Conservation (phyloP, 1,140 invertebrate species). For the Ips typographus region DNA sequence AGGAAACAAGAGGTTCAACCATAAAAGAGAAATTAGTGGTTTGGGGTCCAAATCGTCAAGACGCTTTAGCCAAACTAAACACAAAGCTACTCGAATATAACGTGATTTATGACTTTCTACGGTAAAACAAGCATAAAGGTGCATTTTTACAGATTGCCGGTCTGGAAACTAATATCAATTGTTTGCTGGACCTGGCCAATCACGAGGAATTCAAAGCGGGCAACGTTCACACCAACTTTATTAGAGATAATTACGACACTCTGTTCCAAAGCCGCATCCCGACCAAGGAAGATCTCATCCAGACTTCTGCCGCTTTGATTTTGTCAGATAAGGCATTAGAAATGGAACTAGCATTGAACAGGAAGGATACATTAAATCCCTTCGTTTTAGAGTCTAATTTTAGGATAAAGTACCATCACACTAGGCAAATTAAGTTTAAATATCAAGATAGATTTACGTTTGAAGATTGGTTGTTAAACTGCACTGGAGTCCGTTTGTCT, state of each 20-base stretch:
- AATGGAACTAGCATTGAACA: conserved; percentile 46
- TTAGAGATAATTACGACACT: conserved; percentile 78
- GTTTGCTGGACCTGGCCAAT: conserved; percentile 79
- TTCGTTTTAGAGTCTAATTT: conserved; percentile 62
- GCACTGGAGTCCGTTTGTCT: background rate
- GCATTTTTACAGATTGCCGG: conserved; percentile 77
- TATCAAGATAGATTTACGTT: conserved; percentile 55
- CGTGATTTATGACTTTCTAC: conserved; percentile 56
- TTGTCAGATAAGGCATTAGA: conserved; percentile 56
- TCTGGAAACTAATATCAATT: conserved; percentile 93
- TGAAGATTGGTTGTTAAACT: background rate
- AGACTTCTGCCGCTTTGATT: conserved; percentile 61
- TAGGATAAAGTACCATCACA: conserved; percentile 56
- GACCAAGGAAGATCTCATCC: conserved; percentile 53
- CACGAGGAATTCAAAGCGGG: conserved; percentile 83
- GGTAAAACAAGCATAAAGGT: background rate
- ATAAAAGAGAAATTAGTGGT: conserved; percentile 98
- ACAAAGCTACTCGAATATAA: conserved; percentile 81
- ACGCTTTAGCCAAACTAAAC: conserved; percentile 80
- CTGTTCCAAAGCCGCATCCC: conserved; percentile 66
- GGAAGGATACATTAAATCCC: conserved; percentile 61
- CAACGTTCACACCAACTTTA: conserved; percentile 96
- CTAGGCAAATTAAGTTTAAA: conserved; percentile 56
- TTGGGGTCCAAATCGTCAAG: conserved; percentile 82
- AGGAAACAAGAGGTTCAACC: too few relatives aligned